Conservation (phyloP, 2,888 invertebrate genomes). For the Eupithecia pulchellata region DNA sequence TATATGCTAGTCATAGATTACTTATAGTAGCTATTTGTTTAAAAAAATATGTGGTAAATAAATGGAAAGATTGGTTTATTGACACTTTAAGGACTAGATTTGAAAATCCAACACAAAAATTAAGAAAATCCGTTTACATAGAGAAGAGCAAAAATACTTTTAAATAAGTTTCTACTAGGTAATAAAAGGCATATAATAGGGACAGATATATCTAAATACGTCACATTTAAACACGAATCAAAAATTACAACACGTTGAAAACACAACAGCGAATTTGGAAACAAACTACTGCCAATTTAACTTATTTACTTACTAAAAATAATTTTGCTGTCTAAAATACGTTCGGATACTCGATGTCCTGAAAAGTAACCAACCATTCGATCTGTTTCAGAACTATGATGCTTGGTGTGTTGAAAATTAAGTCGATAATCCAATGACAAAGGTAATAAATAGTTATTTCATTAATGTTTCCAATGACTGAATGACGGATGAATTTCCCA, state of each 20-base stretch:
- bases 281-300: slow-evolving; percentile 57
- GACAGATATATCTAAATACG: slow-evolving; percentile 5
- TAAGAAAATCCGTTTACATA: neutral
- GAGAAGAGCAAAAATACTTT: neutral
- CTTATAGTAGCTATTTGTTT: too few species aligned
- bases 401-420: slow-evolving; percentile 13
- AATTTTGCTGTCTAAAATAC: slow-evolving; percentile 73
- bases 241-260: slow-evolving; percentile 30
- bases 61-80: too few species aligned
- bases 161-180: neutral
- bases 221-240: slow-evolving; percentile 29
- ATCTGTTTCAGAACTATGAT: slow-evolving; percentile 63
- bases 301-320: slow-evolving; percentile 68
- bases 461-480: too few species aligned
- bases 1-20: too few species aligned
- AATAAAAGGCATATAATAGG: neutral
- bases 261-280: slow-evolving; percentile 38
- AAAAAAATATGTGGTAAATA: too few species aligned
- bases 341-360: slow-evolving; percentile 82
- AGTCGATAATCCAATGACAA: slow-evolving; percentile 1
- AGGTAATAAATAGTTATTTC: neutral
- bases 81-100: too few species aligned
- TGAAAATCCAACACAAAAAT: neutral
- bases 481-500: too few species aligned
- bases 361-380: slow-evolving; percentile 77